phyloP scores from a whole-genome alignment of 1,140 invertebrate genomes.

The Bombus fervidus region DNA sequence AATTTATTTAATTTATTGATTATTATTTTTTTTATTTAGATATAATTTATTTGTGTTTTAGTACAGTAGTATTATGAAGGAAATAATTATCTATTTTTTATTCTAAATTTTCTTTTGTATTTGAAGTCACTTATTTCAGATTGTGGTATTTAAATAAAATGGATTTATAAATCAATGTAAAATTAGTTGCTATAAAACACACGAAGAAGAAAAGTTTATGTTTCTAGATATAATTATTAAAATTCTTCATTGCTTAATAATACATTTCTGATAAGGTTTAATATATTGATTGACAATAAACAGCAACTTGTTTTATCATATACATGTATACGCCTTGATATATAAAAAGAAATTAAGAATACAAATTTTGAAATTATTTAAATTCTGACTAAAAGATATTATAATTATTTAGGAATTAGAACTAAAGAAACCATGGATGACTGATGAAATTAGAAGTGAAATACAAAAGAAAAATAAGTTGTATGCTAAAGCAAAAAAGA shows the following conservation, averaged over 20 bases:
- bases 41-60: slow-evolving; percentile 8
- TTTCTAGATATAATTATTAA: not conserved
- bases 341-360: not conserved
- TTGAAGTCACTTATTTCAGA: not conserved
- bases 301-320: not conserved
- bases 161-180: slow-evolving; percentile 1
- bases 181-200: not conserved
- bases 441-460: slow-evolving; percentile 83
- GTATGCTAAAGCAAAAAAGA: slow-evolving; percentile 82
- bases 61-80: not conserved
- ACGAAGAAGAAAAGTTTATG: not conserved
- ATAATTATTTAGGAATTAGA: slow-evolving; percentile 75
- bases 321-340: not conserved
- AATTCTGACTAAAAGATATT: slow-evolving; percentile 43
- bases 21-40: not conserved
- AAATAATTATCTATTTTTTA: not conserved
- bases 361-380: not conserved
- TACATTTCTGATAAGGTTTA: not conserved
- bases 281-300: not conserved
- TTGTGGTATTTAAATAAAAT: not conserved
- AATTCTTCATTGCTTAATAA: not conserved
- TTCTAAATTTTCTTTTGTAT: slow-evolving; percentile 7
- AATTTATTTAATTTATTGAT: not conserved
- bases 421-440: slow-evolving; percentile 84
- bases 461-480: slow-evolving; percentile 83